Evolutionary conservation across 1,140 invertebrate genomes (phyloP).

Genomic region (Andricus grossulariae): DNA sequence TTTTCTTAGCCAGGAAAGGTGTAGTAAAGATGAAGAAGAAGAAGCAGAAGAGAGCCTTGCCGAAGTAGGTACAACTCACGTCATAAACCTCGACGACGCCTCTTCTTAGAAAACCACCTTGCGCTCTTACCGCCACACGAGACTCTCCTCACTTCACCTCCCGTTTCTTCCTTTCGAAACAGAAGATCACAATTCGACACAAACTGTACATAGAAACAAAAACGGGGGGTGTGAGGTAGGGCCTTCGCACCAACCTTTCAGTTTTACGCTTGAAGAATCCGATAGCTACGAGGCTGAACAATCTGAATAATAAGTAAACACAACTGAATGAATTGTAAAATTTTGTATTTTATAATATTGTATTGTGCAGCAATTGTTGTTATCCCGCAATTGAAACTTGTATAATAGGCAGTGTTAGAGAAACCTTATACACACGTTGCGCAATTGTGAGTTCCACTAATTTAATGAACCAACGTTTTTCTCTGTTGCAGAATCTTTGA

Average conservation of each 20-base stretch:
- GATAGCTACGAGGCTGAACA: no score
- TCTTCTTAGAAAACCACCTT: constrained; percentile 64
- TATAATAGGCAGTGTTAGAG: no score
- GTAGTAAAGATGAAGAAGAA: constrained; percentile 26
- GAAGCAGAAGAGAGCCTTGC: constrained; percentile 48
- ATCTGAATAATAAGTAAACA: no score
- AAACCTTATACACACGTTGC: no score
- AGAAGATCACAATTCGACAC: constrained; percentile 18
- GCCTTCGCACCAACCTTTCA: not conserved
- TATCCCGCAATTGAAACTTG: no score
- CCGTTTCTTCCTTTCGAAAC: constrained; percentile 31
- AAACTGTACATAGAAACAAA: constrained; percentile 21
- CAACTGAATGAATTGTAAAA: no score
- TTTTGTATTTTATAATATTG: no score
- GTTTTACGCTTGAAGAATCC: no score
- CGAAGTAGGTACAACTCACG: constrained; percentile 56
- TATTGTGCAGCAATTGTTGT: no score
- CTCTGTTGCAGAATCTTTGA: constrained; percentile 76
- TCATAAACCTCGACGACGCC: constrained; percentile 63
- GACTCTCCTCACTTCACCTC: constrained; percentile 50
- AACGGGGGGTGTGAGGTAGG: not conserved
- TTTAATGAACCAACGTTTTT: constrained; percentile 40
- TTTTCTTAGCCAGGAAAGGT: constrained; percentile 48
- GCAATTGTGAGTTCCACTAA: constrained; percentile 6
- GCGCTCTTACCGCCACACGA: constrained; percentile 54